Percentiles rank a stretch among this genome's conserved stretches.
Conservation (phyloP, 2,113 vertebrate species). For the Coryphaenoides rupestris region DNA sequence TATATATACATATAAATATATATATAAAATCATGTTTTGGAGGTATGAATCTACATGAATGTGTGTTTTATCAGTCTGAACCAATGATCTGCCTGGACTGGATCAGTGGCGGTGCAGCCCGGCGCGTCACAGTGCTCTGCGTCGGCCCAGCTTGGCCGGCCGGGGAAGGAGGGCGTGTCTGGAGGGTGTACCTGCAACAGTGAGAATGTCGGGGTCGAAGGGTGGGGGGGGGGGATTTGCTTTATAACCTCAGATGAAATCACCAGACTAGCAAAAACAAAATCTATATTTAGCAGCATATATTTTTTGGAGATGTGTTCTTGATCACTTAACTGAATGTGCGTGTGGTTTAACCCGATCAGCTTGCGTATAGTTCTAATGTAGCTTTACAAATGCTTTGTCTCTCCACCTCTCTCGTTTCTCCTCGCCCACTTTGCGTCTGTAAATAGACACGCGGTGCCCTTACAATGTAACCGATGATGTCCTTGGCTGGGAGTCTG, state of each 20-base stretch:
- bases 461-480: constrained; percentile 60
- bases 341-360: constrained; percentile 45
- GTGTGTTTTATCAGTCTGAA: constrained; percentile 43
- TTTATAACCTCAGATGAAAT: constrained; percentile 60
- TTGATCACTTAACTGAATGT: constrained; percentile 40
- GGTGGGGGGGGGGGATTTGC: constrained; percentile 18
- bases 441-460: constrained; percentile 69
- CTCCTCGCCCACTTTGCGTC: constrained; percentile 38
- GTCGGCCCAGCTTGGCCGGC: no score
- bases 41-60: constrained; percentile 44
- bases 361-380: constrained; percentile 59
- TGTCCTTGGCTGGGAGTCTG: constrained; percentile 35
- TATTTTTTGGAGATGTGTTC: constrained; percentile 6
- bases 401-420: constrained; percentile 45
- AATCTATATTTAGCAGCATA: constrained; percentile 3
- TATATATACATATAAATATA: constrained; percentile 19
- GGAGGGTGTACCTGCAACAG: constrained; percentile 15
- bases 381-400: constrained; percentile 44
- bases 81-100: constrained; percentile 53
- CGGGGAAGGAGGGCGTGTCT: constrained; percentile 25
- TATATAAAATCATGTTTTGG: constrained; percentile 32
- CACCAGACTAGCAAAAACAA: constrained; percentile 54
- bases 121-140: no score
- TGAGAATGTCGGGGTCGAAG: constrained; percentile 39
- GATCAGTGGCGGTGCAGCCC: constrained; percentile 24